Evolutionary conservation across 2,113 vertebrate species (phyloP).

Genomic region (Rhynchomys soricoides): DNA sequence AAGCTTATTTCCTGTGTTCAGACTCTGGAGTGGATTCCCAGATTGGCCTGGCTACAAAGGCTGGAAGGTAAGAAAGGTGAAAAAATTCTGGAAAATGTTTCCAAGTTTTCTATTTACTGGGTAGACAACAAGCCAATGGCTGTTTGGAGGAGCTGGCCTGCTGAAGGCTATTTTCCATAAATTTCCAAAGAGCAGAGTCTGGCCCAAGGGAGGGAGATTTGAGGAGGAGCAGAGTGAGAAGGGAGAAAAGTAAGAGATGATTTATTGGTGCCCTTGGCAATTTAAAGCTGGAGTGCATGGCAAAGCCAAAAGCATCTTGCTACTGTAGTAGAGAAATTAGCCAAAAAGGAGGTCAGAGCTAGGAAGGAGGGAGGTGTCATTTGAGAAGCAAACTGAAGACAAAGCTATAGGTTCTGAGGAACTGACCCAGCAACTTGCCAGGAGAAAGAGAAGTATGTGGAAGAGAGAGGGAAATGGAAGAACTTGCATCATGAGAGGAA

Average conservation of each 20-base stretch:
- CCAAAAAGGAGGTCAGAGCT: neutral
- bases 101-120: constrained; percentile 78
- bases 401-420: neutral
- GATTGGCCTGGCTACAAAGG: constrained; percentile 66
- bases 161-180: constrained; percentile 71
- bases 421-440: neutral
- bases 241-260: constrained; percentile 53
- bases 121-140: constrained; percentile 67
- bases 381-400: constrained; percentile 2
- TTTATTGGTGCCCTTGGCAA: constrained; percentile 60
- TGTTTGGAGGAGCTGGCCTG: constrained; percentile 48
- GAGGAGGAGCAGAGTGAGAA: constrained; percentile 33
- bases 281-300: constrained; percentile 31
- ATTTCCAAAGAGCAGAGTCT: constrained; percentile 67
- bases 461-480: neutral
- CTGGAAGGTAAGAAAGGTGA: constrained; percentile 75
- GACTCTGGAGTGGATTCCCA: constrained; percentile 57
- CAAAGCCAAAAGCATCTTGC: constrained; percentile 21
- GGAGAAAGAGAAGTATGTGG: neutral
- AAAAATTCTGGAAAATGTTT: constrained; percentile 73
- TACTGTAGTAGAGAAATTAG: constrained; percentile 50
- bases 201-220: constrained; percentile 42
- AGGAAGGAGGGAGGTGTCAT: neutral
- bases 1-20: constrained; percentile 74
- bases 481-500: neutral